These are phyloP conservation scores for Brachionus sp. DNA, from an alignment of 1,140 invertebrate species.

Conservation along the genomic window DNA sequence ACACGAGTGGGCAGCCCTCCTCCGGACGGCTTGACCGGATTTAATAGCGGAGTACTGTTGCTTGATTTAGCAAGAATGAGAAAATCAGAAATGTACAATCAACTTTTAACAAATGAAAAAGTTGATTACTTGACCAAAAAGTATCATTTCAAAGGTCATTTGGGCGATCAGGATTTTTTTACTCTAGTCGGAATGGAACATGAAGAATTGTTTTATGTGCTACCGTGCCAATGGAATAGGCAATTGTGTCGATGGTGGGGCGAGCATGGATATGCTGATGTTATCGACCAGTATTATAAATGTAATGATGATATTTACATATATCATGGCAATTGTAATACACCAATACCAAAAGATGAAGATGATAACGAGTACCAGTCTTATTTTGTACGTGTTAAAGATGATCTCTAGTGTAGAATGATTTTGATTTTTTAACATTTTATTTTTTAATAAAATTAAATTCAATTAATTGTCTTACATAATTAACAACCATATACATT, in stretches of 20 bases:
- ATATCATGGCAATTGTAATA: conserved; percentile 82
- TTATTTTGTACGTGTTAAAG: conserved; percentile 11
- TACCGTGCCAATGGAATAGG: conserved; percentile 78
- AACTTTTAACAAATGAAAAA: conserved; percentile 63
- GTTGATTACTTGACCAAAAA: conserved; percentile 67
- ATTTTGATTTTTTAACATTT: not conserved
- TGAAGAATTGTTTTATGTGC: conserved; percentile 70
- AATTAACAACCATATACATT: too few relatives aligned
- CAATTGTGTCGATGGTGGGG: conserved; percentile 81
- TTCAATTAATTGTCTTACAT: too few relatives aligned
- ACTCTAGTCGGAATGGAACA: conserved; percentile 71
- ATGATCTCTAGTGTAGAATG: not conserved
- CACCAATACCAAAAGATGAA: conserved; percentile 64
- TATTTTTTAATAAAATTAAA: not conserved
- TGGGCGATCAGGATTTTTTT: conserved; percentile 84
- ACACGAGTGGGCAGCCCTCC: conserved; percentile 65
- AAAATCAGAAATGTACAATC: conserved; percentile 64
- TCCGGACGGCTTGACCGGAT: conserved; percentile 69
- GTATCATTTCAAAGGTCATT: conserved; percentile 71
- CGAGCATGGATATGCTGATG: conserved; percentile 71
- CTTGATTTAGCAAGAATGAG: conserved; percentile 69
- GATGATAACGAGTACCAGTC: conserved; percentile 11
- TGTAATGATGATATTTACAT: conserved; percentile 68
- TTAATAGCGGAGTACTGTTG: conserved; percentile 76
- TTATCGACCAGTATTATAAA: conserved; percentile 72